Conservation (phyloP, 1,140 invertebrate genomes). For the Drosophila triauraria region DNA sequence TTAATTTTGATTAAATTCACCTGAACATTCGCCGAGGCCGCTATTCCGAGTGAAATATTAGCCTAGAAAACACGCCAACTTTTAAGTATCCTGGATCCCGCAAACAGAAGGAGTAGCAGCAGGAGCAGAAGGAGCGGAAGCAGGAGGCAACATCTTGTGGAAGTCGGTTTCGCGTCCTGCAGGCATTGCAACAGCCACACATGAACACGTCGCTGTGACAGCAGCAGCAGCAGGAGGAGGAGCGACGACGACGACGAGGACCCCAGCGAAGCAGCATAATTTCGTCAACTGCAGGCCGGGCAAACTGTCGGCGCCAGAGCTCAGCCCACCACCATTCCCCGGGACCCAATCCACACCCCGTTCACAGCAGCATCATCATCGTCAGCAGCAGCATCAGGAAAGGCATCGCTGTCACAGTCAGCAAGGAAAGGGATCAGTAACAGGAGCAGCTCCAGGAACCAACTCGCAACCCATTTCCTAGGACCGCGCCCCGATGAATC, state of each 20-base stretch:
- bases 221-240: slow-evolving; percentile 20
- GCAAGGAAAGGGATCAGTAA: slow-evolving; percentile 15
- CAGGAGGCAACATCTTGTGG: slow-evolving; percentile 17
- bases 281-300: slow-evolving; percentile 68
- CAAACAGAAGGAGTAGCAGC: slow-evolving; percentile 23
- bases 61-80: slow-evolving; percentile 27
- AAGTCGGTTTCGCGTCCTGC: slow-evolving; percentile 66
- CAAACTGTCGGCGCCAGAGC: slow-evolving; percentile 44
- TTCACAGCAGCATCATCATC: slow-evolving; percentile 30
- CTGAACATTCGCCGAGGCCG: slow-evolving; percentile 20
- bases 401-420: slow-evolving; percentile 49
- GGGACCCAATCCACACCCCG: background rate
- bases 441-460: slow-evolving; percentile 2
- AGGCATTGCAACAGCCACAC: slow-evolving; percentile 69
- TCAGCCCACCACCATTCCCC: slow-evolving; percentile 51
- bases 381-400: slow-evolving; percentile 4
- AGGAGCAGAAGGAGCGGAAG: slow-evolving; percentile 1
- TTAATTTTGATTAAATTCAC: slow-evolving; percentile 78
- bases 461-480: slow-evolving; percentile 22
- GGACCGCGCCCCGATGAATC: slow-evolving; percentile 72
- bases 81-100: slow-evolving; percentile 8
- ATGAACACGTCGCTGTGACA: slow-evolving; percentile 75
- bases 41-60: slow-evolving; percentile 45
- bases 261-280: slow-evolving; percentile 51
- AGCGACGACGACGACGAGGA: slow-evolving; percentile 15